Evolutionary conservation across 2,113 vertebrate species (phyloP).

Genomic region (Aleadryas rufinucha): DNA sequence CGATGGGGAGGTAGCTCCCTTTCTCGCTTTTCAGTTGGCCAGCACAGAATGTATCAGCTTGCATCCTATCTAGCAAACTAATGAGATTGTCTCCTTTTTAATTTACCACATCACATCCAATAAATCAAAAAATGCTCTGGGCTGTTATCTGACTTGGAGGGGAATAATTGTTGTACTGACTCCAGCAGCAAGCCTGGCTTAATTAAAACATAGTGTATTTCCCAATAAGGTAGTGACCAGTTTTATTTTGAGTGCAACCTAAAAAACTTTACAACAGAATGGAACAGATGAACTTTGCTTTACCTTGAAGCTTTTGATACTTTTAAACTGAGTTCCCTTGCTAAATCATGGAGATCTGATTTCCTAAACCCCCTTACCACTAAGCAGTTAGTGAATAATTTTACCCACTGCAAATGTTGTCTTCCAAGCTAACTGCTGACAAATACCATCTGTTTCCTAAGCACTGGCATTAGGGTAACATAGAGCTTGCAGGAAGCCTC

Average conservation of each 20-base stretch:
- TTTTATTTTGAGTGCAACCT: background rate
- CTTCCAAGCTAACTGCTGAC: background rate
- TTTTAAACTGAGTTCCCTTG: background rate
- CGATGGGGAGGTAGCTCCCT: background rate
- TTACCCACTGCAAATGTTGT: background rate
- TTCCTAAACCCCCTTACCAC: background rate
- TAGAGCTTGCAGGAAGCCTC: background rate
- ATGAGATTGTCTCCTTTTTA: background rate
- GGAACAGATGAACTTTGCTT: background rate
- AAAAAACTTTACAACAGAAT: background rate
- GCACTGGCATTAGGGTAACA: background rate
- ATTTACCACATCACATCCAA: background rate
- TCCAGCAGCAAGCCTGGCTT: background rate
- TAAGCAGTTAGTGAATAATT: background rate
- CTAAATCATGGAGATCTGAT: background rate
- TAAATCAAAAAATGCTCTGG: background rate
- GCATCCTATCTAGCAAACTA: background rate
- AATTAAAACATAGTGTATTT: slow-evolving; percentile 13
- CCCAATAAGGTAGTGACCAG: background rate
- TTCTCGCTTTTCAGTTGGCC: background rate
- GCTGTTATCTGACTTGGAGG: background rate
- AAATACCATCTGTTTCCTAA: background rate
- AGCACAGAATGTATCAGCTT: background rate
- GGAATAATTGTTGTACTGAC: background rate
- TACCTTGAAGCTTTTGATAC: background rate